Conservation (phyloP, 2,888 invertebrate genomes). For the Dione juno region DNA sequence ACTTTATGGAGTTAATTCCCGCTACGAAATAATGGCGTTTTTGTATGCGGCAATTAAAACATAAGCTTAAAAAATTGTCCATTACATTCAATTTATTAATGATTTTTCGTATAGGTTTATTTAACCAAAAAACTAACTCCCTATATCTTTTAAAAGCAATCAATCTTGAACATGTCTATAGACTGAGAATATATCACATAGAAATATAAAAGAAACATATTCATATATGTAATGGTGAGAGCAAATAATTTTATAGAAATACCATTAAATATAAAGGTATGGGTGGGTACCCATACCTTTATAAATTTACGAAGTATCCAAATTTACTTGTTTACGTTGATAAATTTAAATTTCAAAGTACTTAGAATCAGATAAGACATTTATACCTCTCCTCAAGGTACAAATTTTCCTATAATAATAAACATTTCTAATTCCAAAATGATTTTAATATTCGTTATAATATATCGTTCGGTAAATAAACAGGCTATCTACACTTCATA, state of each 20-base stretch:
- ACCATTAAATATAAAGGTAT: conserved; percentile 2
- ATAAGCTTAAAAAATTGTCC: too few species aligned
- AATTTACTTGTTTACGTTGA: conserved; percentile 9
- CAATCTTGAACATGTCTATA: too few species aligned
- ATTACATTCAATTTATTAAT: too few species aligned
- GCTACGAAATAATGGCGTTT: too few species aligned
- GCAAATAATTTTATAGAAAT: neutral
- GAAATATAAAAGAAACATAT: neutral
- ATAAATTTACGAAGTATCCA: neutral
- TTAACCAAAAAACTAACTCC: too few species aligned
- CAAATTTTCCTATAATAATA: neutral
- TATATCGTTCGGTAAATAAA: neutral
- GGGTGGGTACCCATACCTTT: neutral
- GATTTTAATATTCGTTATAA: neutral
- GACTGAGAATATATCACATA: too few species aligned
- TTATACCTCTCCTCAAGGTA: neutral
- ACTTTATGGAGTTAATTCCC: too few species aligned
- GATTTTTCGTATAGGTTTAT: too few species aligned
- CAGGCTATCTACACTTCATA: neutral
- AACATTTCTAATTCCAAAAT: neutral
- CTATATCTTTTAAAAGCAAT: too few species aligned
- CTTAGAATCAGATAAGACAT: conserved; percentile 1
- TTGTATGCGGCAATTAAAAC: too few species aligned
- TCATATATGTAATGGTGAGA: neutral
- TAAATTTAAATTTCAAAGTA: neutral